Conservation (phyloP, 1,140 invertebrate species). For the Metopolophium dirhodum region DNA sequence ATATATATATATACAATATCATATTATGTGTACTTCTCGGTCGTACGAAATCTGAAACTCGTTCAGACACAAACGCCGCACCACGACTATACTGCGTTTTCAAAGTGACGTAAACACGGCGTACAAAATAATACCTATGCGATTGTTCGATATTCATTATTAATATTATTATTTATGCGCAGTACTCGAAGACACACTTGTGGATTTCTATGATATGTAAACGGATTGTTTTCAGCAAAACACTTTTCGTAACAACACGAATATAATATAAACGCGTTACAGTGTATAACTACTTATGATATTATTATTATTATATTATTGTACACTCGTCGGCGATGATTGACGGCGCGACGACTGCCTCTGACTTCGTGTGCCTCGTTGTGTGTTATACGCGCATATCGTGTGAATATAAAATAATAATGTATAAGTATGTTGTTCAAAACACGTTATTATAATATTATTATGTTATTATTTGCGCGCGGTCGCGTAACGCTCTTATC, state of each 20-base stretch:
- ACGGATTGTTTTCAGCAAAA: background rate
- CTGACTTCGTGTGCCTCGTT: background rate
- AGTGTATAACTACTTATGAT: background rate
- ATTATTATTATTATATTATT: background rate
- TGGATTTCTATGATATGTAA: background rate
- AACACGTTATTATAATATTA: slow-evolving; percentile 21
- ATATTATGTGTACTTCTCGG: background rate
- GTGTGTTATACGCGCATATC: background rate
- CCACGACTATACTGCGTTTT: background rate
- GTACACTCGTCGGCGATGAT: background rate
- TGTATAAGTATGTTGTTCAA: background rate
- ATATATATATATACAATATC: too few relatives aligned
- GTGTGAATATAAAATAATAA: background rate
- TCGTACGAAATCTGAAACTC: background rate
- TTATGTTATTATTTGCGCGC: slow-evolving; percentile 8
- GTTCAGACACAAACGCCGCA: background rate
- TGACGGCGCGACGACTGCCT: background rate
- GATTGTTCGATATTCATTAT: background rate
- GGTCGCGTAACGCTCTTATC: background rate
- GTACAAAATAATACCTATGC: background rate
- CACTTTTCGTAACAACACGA: background rate
- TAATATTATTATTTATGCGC: background rate
- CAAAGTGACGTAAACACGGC: background rate
- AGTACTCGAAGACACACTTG: background rate
- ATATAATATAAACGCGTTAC: background rate